These are phyloP conservation scores for Cyprinus carpio DNA, from an alignment of 2,113 vertebrate species.

Conservation along the genomic window DNA sequence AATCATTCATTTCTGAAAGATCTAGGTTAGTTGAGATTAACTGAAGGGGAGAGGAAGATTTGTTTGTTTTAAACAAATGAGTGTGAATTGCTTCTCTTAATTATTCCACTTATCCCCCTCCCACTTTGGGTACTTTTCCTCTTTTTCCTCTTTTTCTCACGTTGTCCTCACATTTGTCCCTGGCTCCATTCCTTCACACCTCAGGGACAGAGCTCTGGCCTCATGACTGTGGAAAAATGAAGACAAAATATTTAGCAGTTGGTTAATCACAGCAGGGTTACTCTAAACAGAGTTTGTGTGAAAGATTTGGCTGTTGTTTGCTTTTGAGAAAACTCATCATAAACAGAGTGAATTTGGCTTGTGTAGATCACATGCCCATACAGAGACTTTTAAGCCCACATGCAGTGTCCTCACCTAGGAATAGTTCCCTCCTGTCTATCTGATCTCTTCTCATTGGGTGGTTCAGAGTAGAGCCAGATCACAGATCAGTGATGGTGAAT, in stretches of 20 bases:
- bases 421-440: background rate
- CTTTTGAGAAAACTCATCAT: background rate
- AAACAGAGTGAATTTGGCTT: slow-evolving; percentile 1
- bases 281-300: background rate
- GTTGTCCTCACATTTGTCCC: background rate
- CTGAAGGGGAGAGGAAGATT: background rate
- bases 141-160: background rate
- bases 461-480: background rate
- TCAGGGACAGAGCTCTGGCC: background rate
- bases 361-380: background rate
- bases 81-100: slow-evolving; percentile 14
- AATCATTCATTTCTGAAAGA: background rate
- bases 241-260: slow-evolving; percentile 3
- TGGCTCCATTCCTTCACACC: background rate
- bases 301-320: slow-evolving; percentile 34
- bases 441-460: background rate
- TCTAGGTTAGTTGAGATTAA: background rate
- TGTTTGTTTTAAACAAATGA: slow-evolving; percentile 16
- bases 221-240: slow-evolving; percentile 12
- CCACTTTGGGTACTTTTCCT: background rate
- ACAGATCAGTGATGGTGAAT: slow-evolving; percentile 1
- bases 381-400: background rate
- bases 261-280: slow-evolving; percentile 13
- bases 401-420: background rate
- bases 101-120: background rate